Percentiles rank a stretch among this genome's conserved stretches.
These are phyloP conservation scores for Listrodromus nycthemerus DNA, from an alignment of 2,888 invertebrate genomes.

Conservation along the genomic window DNA sequence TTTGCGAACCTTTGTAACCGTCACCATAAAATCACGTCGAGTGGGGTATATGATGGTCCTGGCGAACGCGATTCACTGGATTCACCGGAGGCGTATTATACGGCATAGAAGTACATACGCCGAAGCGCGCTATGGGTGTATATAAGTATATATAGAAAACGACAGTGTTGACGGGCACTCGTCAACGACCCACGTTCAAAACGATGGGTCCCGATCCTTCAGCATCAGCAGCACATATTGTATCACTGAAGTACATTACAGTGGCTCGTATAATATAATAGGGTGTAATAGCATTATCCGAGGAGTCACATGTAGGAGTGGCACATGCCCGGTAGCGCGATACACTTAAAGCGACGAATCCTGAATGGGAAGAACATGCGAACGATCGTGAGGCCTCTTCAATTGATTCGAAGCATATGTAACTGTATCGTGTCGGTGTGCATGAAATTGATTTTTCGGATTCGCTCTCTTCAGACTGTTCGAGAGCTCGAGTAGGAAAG, in stretches of 20 bases:
- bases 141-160: constrained; percentile 1
- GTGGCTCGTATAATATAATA: constrained; percentile 47
- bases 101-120: constrained; percentile 18
- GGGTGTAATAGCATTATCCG: constrained; percentile 57
- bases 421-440: background rate
- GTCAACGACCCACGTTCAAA: constrained; percentile 22
- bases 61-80: constrained; percentile 38
- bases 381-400: constrained; percentile 23
- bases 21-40: constrained; percentile 67
- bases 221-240: constrained; percentile 15
- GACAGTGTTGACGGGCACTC: constrained; percentile 14
- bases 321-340: constrained; percentile 16
- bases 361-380: background rate
- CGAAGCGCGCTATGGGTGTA: constrained; percentile 19
- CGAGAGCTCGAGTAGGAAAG: constrained; percentile 6
- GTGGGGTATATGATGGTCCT: constrained; percentile 37
- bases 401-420: constrained; percentile 48
- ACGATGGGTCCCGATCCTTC: constrained; percentile 28
- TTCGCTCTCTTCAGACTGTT: constrained; percentile 23
- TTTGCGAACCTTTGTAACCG: constrained; percentile 63
- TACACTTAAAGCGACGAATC: background rate
- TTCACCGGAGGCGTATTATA: constrained; percentile 49
- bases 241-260: constrained; percentile 27
- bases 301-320: constrained; percentile 57
- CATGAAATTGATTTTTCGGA: constrained; percentile 8